Conservation (phyloP, 2,797 vertebrate species). For the Centroberyx gerrardi region DNA sequence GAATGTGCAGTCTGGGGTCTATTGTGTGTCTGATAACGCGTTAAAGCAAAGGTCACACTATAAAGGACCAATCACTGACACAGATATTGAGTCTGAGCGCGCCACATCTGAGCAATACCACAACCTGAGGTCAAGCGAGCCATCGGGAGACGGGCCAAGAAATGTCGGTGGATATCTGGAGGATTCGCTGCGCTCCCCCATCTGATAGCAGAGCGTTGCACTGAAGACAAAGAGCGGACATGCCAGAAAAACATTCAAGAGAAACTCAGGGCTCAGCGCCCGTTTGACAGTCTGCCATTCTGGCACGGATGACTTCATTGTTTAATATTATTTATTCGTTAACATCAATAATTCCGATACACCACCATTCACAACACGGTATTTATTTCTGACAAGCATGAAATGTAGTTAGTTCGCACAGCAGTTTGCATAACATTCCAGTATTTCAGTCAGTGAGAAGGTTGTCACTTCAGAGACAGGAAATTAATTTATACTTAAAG, state of each 20-base stretch:
- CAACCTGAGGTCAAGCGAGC: conserved; percentile 62
- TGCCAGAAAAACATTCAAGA: conserved; percentile 28
- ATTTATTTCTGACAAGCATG: conserved; percentile 31
- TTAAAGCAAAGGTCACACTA: conserved; percentile 49
- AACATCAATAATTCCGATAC: neutral
- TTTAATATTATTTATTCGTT: conserved; percentile 9
- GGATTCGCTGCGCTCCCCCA: conserved; percentile 39
- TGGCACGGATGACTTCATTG: conserved; percentile 28
- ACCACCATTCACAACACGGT: neutral
- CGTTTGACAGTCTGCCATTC: conserved; percentile 25
- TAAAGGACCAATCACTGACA: conserved; percentile 40
- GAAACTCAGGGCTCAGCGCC: conserved; percentile 18
- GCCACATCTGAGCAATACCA: conserved; percentile 58
- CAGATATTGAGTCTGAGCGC: conserved; percentile 33
- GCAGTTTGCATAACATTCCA: conserved; percentile 40
- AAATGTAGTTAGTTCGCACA: conserved; percentile 5
- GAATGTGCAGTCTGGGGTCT: conserved; percentile 38
- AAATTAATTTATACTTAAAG: conserved; percentile 67
- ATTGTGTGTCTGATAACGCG: conserved; percentile 44
- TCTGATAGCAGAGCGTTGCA: conserved; percentile 38
- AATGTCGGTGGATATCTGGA: conserved; percentile 34
- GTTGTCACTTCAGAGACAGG: conserved; percentile 42
- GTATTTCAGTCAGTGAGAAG: conserved; percentile 46
- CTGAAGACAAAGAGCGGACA: conserved; percentile 51
- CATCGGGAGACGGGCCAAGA: conserved; percentile 40